These are phyloP conservation scores for Sitophilus oryzae DNA, from an alignment of 1,140 invertebrate species.

Conservation along the genomic window DNA sequence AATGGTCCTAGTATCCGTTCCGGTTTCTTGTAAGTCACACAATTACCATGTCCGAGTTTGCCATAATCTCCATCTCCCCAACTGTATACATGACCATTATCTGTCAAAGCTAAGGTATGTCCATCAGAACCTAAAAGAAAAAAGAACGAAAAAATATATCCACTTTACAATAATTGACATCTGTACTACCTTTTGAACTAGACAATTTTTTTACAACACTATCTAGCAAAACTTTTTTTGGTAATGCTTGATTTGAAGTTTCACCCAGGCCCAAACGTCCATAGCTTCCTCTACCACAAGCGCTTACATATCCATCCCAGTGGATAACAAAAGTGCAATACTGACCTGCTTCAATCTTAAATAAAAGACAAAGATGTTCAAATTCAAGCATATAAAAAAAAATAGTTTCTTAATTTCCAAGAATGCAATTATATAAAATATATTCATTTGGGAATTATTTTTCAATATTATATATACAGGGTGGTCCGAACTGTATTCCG, in stretches of 20 bases:
- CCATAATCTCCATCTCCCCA: constrained; percentile 98
- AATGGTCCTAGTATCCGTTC: constrained; percentile 49
- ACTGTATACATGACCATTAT: constrained; percentile 90
- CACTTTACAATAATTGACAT: background rate
- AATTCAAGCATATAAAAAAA: background rate
- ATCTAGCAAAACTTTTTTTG: constrained; percentile 64
- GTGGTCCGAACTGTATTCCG: no score
- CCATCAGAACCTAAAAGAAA: constrained; percentile 55
- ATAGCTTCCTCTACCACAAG: constrained; percentile 94
- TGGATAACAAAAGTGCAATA: constrained; percentile 62
- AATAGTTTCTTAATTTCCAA: background rate
- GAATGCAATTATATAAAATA: background rate
- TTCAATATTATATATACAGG: no score
- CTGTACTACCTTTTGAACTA: constrained; percentile 48
- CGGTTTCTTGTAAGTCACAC: constrained; percentile 53
- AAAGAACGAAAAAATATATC: background rate
- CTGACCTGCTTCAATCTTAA: constrained; percentile 59
- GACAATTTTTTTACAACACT: constrained; percentile 43
- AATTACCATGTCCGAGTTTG: constrained; percentile 72
- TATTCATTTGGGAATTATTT: no score
- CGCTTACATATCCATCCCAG: constrained; percentile 65
- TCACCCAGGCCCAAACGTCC: constrained; percentile 88
- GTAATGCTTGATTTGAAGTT: constrained; percentile 86
- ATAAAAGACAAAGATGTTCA: background rate
- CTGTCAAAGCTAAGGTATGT: constrained; percentile 90